These are phyloP conservation scores for Euphydryas editha DNA, from an alignment of 2,888 invertebrate species.

Conservation along the genomic window DNA sequence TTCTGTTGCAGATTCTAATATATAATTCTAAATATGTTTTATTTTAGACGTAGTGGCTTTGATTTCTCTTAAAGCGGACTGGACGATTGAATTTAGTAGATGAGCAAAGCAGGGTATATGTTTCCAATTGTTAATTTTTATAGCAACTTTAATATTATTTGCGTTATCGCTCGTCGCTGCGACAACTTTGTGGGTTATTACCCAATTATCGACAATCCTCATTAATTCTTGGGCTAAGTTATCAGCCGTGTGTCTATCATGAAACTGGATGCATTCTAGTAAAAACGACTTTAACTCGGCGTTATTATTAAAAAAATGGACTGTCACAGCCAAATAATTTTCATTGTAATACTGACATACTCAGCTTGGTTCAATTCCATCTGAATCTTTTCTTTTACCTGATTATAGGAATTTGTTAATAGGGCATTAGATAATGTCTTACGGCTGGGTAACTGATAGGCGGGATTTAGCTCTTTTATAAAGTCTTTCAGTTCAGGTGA, in stretches of 20 bases:
- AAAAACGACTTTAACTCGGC: too few relatives aligned
- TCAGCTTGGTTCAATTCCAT: constrained; percentile 31
- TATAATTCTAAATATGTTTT: constrained; percentile 2
- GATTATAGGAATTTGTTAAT: constrained; percentile 18
- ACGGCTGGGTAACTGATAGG: constrained; percentile 26
- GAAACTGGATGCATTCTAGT: too few relatives aligned
- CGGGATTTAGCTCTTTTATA: constrained; percentile 26
- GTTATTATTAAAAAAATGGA: too few relatives aligned
- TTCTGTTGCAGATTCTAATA: constrained; percentile 6
- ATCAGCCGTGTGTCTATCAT: too few relatives aligned
- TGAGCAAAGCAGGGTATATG: constrained; percentile 7
- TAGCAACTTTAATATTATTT: background rate
- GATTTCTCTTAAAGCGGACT: background rate
- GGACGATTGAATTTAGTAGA: background rate
- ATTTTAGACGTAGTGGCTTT: background rate
- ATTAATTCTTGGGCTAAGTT: too few relatives aligned
- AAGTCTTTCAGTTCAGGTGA: constrained; percentile 24
- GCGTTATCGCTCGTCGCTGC: constrained; percentile 10
- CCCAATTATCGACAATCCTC: too few relatives aligned
- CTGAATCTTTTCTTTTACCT: constrained; percentile 22
- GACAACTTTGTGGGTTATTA: too few relatives aligned
- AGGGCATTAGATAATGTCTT: constrained; percentile 31
- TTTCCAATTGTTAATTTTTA: background rate
- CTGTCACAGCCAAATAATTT: background rate
- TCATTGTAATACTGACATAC: constrained; percentile 34